Base-by-base conservation (phyloP, 2,113 vertebrate genomes). In the Grus americana region DNA sequence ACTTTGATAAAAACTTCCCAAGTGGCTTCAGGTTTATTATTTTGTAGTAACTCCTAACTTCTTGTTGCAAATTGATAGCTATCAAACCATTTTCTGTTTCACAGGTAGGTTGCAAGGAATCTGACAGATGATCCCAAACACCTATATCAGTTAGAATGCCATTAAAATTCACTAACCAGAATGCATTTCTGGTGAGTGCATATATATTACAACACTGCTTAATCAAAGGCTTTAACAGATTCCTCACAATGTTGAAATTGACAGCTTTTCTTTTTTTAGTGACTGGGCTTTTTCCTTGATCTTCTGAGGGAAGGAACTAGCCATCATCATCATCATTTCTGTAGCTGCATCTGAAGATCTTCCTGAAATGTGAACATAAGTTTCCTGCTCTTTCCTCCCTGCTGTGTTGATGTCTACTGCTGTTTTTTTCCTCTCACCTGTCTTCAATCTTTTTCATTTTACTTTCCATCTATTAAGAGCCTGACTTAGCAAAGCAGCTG, bases 401-500 rank as follows among this genome's bases (percentile, higher is more conserved):
- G 22, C 62, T 79, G 36, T 38, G 74, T 82, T 71, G 66, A 85
- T 82, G 92, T 82, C 70, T 85, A 26, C 27, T 49, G 61, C 78
- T 72, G 44, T 50, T 7, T 55, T 93, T 79, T 90, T 59, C 18
- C 16, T 75, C n/a, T 89, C 58, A 81, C 52, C 34, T 88, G 14
- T 40, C 50, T 71, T 92, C 46, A 73, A 15, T 62, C 17, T 75
- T 85, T 75, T 70, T 54, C 30, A 61, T 82, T 95, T 85, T 74
- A 44, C 47, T 75, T 85, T 46, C 50, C 52, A 50, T 61, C 81
- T 65, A 47, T 79, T 67, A 90, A 57, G 32, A 75, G 26, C 22
- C 57, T 65, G 66, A 78, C n/a, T 72, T 82, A 85, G 24, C 26
- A 74, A 87, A 84, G 70, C 73, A 93, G 57, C 57, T 94, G 62